Conservation (phyloP, 53 echinoderm and acorn worm species). For the Holothuria leucospilota region DNA sequence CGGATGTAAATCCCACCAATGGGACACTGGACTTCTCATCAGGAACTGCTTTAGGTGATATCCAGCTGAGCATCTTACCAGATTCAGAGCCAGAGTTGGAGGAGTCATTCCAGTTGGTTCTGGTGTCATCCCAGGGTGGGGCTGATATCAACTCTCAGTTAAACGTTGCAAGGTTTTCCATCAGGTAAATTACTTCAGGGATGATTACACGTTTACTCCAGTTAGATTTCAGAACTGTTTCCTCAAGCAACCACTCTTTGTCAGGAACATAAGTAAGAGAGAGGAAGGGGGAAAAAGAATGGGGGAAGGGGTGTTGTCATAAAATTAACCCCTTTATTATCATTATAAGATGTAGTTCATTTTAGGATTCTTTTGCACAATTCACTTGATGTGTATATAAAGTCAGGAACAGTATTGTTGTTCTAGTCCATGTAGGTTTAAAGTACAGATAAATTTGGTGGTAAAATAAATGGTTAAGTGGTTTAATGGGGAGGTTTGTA, state of each 20-base stretch:
- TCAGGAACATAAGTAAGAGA: background rate
- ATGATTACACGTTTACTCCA: background rate
- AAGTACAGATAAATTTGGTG: too few relatives aligned
- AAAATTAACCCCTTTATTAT: too few relatives aligned
- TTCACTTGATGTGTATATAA: too few relatives aligned
- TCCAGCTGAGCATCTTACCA: constrained; percentile 77
- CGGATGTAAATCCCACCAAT: constrained; percentile 80
- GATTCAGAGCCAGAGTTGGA: constrained; percentile 80
- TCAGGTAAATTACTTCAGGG: constrained; percentile 57
- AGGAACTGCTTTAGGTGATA: constrained; percentile 76
- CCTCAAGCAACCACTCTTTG: background rate
- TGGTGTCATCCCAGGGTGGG: constrained; percentile 84
- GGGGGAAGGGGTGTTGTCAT: too few relatives aligned
- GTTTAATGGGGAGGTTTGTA: too few relatives aligned
- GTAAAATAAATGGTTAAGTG: too few relatives aligned
- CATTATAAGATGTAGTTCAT: too few relatives aligned
- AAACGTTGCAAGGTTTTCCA: constrained; percentile 60
- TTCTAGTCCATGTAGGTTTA: too few relatives aligned
- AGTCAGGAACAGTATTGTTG: too few relatives aligned
- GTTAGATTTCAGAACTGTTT: background rate
- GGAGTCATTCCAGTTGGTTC: constrained; percentile 71
- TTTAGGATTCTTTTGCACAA: too few relatives aligned
- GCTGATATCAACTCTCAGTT: constrained; percentile 87
- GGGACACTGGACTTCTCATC: constrained; percentile 82
- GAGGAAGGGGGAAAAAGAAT: too few relatives aligned